A percentile compares a stretch with the other conserved stretches of the same genome.
These are phyloP conservation scores for Silurus aristotelis DNA, from an alignment of 2,797 vertebrate species.

Conservation along the genomic window DNA sequence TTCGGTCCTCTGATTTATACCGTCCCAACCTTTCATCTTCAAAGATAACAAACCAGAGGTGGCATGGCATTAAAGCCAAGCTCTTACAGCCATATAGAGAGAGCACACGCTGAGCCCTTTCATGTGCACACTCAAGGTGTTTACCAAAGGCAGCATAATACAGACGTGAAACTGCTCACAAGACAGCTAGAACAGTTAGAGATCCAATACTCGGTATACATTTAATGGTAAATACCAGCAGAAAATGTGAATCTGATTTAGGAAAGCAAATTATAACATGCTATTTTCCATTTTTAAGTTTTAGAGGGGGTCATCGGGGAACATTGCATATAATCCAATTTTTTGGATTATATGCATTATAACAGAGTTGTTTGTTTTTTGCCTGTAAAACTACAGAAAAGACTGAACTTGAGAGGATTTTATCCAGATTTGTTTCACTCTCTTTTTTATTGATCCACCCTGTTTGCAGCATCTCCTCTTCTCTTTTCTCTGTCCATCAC, in stretches of 20 bases:
- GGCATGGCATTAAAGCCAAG: slow-evolving; percentile 39
- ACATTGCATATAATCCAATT: too few relatives aligned
- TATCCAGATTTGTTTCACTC: not conserved
- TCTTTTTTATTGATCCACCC: not conserved
- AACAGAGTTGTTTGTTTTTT: not conserved
- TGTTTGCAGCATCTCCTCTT: not conserved
- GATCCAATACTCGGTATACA: not conserved
- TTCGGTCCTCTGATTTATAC: slow-evolving; percentile 52
- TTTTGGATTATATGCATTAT: not conserved
- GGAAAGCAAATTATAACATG: not conserved
- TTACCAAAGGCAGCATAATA: not conserved
- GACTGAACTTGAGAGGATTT: not conserved
- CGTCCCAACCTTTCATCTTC: slow-evolving; percentile 58
- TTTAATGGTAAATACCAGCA: not conserved
- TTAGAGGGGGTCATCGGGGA: not conserved
- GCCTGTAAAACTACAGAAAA: not conserved
- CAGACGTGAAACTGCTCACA: not conserved
- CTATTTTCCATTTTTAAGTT: not conserved
- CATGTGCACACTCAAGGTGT: slow-evolving; percentile 10
- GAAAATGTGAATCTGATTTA: not conserved
- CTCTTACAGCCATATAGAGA: slow-evolving; percentile 32
- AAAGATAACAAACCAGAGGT: slow-evolving; percentile 55
- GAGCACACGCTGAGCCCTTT: slow-evolving; percentile 23
- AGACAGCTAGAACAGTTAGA: not conserved
- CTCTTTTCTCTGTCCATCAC: not conserved